phyloP scores from a whole-genome alignment of 1,140 invertebrate genomes.

The Platorchestia sp. region DNA sequence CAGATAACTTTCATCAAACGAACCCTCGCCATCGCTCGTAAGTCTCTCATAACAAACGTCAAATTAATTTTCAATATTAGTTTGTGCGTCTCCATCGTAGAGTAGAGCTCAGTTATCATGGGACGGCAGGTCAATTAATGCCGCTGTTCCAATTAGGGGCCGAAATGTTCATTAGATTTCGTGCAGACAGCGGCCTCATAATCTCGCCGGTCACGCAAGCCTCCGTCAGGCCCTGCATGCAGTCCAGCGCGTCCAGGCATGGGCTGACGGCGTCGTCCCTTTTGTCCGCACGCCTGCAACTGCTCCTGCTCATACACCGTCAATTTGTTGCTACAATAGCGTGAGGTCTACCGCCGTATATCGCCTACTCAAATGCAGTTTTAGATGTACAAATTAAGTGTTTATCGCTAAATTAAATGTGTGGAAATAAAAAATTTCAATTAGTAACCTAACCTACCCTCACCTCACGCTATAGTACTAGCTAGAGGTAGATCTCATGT shows the following conservation, averaged over 20 bases:
- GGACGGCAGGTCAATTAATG: slow-evolving; percentile 37
- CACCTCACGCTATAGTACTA: too few species aligned
- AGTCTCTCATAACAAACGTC: background rate
- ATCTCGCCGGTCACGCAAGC: background rate
- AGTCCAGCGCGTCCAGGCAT: background rate
- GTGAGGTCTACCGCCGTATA: too few species aligned
- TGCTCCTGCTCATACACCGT: background rate
- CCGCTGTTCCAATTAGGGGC: slow-evolving; percentile 23
- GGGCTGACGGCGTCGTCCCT: background rate
- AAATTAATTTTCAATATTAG: slow-evolving; percentile 4
- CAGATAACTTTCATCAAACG: background rate
- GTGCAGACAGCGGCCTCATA: background rate
- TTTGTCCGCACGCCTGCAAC: background rate
- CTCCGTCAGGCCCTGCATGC: background rate
- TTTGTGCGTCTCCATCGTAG: background rate
- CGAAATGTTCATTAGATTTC: slow-evolving; percentile 38
- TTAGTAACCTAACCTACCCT: too few species aligned
- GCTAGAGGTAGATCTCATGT: too few species aligned
- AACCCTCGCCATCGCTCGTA: background rate
- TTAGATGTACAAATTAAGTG: too few species aligned
- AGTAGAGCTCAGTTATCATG: background rate
- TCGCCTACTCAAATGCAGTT: too few species aligned
- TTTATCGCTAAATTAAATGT: too few species aligned
- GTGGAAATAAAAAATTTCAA: too few species aligned
- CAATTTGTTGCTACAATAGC: too few species aligned